These are phyloP conservation scores for Caerostris darwini DNA, from an alignment of 1,140 invertebrate genomes.

Conservation along the genomic window DNA sequence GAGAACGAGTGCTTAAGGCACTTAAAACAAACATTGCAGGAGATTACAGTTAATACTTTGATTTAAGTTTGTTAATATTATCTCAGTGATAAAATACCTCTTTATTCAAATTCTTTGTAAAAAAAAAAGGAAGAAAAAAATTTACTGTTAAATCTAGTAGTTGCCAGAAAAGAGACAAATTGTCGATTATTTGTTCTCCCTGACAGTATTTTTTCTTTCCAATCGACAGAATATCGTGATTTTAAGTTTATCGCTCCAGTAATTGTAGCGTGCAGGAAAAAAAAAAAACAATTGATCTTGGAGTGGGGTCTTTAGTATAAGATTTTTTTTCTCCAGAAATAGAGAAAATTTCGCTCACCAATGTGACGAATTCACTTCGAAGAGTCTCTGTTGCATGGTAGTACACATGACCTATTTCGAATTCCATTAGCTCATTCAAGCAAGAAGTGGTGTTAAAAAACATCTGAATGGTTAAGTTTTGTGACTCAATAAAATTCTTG, in stretches of 20 bases:
- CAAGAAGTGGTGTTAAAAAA: not conserved
- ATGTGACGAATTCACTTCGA: conserved; percentile 15
- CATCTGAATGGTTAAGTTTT: not conserved
- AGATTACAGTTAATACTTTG: too few species aligned
- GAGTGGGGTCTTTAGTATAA: not conserved
- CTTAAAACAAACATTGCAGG: too few species aligned
- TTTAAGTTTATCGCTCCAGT: conserved; percentile 32
- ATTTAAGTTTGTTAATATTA: too few species aligned
- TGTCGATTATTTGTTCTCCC: not conserved
- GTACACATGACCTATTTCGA: conserved; percentile 39
- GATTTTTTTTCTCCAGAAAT: conserved; percentile 5
- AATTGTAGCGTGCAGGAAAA: conserved; percentile 30
- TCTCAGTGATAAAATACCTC: too few species aligned
- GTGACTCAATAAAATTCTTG: not conserved
- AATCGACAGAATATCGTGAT: not conserved
- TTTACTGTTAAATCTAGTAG: too few species aligned
- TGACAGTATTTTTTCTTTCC: not conserved
- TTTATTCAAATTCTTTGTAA: too few species aligned
- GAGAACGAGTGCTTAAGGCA: too few species aligned
- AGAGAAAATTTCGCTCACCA: not conserved
- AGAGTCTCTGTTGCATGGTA: conserved; percentile 16
- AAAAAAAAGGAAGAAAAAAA: too few species aligned
- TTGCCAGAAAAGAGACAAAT: not conserved
- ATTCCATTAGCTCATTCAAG: conserved; percentile 37
- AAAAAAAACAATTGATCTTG: not conserved